Evolutionary conservation across 2,797 vertebrate species (phyloP).

Genomic region (Urophycis tenuis): DNA sequence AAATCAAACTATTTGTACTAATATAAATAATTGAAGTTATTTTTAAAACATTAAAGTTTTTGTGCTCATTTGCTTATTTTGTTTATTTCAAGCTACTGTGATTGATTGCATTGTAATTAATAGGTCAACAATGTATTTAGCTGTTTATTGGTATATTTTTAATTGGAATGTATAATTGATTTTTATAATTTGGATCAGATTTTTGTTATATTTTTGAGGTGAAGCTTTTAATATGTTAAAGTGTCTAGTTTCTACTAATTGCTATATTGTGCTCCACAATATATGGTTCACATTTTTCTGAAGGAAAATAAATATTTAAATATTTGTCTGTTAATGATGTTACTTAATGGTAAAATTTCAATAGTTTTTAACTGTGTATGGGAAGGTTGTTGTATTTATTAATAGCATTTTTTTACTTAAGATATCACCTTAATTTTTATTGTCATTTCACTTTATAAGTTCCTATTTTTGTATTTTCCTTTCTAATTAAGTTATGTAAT

Average conservation of each 20-base stretch:
- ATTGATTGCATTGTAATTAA: constrained; percentile 99
- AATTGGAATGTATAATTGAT: constrained; percentile 99
- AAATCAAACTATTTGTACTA: constrained; percentile 99
- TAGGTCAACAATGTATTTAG: constrained; percentile 99
- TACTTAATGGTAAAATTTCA: constrained; percentile 99
- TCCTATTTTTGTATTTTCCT: constrained; percentile 99
- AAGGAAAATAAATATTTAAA: constrained; percentile 99
- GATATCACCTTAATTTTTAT: constrained; percentile 99
- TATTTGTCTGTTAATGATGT: constrained; percentile 99
- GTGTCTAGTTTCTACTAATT: constrained; percentile 99
- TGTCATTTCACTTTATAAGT: constrained; percentile 99
- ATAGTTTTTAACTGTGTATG: constrained; percentile 99
- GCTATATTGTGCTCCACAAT: constrained; percentile 99
- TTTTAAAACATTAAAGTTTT: constrained; percentile 99
- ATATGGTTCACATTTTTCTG: constrained; percentile 99
- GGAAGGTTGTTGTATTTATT: constrained; percentile 99
- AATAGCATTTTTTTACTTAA: constrained; percentile 99
- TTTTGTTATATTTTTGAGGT: constrained; percentile 99
- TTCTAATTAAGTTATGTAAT: constrained; percentile 99
- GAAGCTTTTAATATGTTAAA: constrained; percentile 99
- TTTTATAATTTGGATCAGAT: constrained; percentile 99
- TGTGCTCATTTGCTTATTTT: constrained; percentile 99
- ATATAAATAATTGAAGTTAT: constrained; percentile 99
- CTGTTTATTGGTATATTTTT: constrained; percentile 99
- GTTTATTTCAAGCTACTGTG: constrained; percentile 99